Percentiles rank a stretch among this genome's conserved stretches.
Conservation (phyloP, 1,140 invertebrate genomes). For the Idris sp. region DNA sequence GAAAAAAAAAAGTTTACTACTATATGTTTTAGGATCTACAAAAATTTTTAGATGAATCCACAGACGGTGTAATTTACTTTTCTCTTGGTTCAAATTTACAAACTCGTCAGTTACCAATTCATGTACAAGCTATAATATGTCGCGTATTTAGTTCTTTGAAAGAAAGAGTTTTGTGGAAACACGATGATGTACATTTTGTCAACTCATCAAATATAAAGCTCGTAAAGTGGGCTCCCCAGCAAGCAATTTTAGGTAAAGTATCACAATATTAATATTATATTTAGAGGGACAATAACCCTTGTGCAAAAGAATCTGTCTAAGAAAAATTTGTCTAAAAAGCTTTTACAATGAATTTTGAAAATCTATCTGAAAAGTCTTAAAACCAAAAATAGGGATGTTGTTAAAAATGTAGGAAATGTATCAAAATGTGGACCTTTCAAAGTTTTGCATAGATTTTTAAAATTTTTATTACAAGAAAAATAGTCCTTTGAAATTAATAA, state of each 20-base stretch:
- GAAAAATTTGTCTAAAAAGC: too few species aligned
- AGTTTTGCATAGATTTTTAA: too few species aligned
- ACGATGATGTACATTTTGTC: conserved; percentile 73
- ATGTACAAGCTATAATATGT: conserved; percentile 72
- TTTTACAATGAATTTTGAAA: too few species aligned
- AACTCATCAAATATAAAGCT: conserved; percentile 81
- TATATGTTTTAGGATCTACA: conserved; percentile 72
- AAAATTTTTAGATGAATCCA: conserved; percentile 78
- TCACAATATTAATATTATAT: conserved; percentile 25
- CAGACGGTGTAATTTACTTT: conserved; percentile 81
- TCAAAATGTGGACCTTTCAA: too few species aligned
- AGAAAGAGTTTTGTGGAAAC: conserved; percentile 83
- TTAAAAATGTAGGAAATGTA: too few species aligned
- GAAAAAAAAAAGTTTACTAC: background rate
- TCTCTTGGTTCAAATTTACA: conserved; percentile 81
- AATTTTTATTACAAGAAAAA: too few species aligned
- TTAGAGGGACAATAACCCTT: too few species aligned
- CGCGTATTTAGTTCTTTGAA: conserved; percentile 80
- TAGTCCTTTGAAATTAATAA: too few species aligned
- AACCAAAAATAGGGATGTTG: too few species aligned
- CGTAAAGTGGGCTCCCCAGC: conserved; percentile 84
- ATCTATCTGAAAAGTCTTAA: too few species aligned
- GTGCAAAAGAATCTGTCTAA: too few species aligned
- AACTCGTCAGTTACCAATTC: conserved; percentile 76
- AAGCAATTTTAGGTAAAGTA: conserved; percentile 80